Evolutionary conservation across 2,888 invertebrate species (phyloP).

Genomic region (Sarcophaga rosellei): DNA sequence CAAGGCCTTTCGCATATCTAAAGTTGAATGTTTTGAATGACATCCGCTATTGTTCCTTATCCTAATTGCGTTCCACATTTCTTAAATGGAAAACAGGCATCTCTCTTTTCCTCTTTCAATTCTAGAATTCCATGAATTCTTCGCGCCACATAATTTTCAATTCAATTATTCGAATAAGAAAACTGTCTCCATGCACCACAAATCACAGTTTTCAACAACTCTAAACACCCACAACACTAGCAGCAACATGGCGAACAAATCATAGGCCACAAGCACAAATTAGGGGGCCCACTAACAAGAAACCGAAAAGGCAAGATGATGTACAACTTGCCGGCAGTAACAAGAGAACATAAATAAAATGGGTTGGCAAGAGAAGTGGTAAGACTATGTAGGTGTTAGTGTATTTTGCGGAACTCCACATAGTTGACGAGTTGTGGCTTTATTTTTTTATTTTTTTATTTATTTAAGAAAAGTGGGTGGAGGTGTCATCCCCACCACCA

Average conservation of each 20-base stretch:
- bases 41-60: no score
- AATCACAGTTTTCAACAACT: background rate
- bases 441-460: no score
- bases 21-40: no score
- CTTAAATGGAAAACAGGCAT: no score
- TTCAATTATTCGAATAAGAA: no score
- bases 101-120: no score
- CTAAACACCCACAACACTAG: background rate
- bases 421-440: constrained; percentile 77
- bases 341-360: constrained; percentile 27
- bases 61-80: no score
- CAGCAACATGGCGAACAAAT: background rate
- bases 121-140: no score
- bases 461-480: constrained; percentile 64
- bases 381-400: constrained; percentile 42
- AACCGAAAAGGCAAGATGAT: background rate
- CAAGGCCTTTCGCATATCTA: no score
- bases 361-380: background rate
- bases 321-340: background rate
- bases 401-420: constrained; percentile 77
- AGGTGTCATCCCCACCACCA: constrained; percentile 60
- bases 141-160: no score
- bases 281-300: background rate
- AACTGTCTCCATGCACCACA: background rate
- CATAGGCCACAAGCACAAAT: background rate